Percentiles rank a stretch among this genome's conserved stretches.
Evolutionary conservation across 2,888 invertebrate genomes (phyloP).

Genomic region (Tiliacea aurago): DNA sequence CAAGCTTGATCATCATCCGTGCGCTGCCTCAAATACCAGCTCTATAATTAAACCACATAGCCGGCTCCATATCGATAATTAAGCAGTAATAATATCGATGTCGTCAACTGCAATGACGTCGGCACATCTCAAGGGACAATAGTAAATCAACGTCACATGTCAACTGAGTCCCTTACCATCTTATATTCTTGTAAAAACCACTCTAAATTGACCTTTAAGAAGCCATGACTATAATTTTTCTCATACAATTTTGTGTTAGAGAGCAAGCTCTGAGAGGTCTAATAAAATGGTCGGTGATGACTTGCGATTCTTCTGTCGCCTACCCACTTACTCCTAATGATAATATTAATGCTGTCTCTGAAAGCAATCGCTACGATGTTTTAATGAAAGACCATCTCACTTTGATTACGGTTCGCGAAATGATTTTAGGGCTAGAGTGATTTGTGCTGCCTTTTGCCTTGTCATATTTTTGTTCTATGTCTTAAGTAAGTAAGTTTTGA

Average conservation of each 20-base stretch:
- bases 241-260: constrained; percentile 43
- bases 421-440: constrained; percentile 28
- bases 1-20: not conserved
- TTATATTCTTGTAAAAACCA: constrained; percentile 77
- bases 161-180: constrained; percentile 83
- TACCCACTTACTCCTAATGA: constrained; percentile 88
- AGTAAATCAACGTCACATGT: constrained; percentile 90
- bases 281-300: constrained; percentile 77
- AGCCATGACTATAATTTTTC: constrained; percentile 72
- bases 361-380: constrained; percentile 83
- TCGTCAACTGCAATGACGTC: constrained; percentile 80
- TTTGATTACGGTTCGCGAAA: constrained; percentile 60
- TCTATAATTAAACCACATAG: constrained; percentile 58
- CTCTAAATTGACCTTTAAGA: constrained; percentile 69
- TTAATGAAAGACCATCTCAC: constrained; percentile 67
- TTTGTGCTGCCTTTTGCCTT: constrained; percentile 15
- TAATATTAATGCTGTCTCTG: constrained; percentile 88
- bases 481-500: not conserved
- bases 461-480: constrained; percentile 6
- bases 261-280: constrained; percentile 72
- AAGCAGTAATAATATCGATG: constrained; percentile 69
- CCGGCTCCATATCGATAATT: constrained; percentile 64
- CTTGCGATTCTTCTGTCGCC: constrained; percentile 86
- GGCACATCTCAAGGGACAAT: constrained; percentile 83
- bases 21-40: constrained; percentile 18